Conservation (phyloP, 2,797 vertebrate genomes). For the Micromesistius poutassou region DNA sequence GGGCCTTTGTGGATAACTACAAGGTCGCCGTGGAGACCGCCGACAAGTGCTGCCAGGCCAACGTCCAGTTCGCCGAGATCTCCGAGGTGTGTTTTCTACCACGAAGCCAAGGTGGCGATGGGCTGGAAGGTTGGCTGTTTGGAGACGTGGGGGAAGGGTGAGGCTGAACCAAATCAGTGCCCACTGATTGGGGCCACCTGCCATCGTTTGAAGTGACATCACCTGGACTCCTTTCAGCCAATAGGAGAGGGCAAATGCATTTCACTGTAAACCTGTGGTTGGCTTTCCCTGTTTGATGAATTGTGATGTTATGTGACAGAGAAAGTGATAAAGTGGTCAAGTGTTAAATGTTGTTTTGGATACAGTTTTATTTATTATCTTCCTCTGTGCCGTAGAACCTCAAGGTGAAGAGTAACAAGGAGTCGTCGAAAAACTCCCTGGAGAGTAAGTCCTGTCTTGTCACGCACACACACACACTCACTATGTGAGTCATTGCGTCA, state of each 20-base stretch:
- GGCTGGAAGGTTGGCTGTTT: conserved; percentile 25
- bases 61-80: conserved; percentile 96
- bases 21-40: conserved; percentile 95
- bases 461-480: background rate
- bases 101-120: conserved; percentile 2
- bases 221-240: background rate
- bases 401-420: conserved; percentile 88
- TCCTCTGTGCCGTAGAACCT: conserved; percentile 78
- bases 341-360: background rate
- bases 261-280: background rate
- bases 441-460: conserved; percentile 83
- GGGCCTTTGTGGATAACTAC: conserved; percentile 99
- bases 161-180: background rate
- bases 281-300: background rate
- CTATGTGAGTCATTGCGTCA: conserved; percentile 32
- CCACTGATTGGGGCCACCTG: background rate
- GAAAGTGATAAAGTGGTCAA: background rate
- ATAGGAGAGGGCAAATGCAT: background rate
- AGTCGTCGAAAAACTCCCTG: conserved; percentile 87
- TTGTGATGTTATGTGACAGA: background rate
- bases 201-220: background rate
- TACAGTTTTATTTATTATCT: conserved; percentile 21
- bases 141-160: background rate
- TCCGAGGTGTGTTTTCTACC: conserved; percentile 84
- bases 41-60: conserved; percentile 98